These are phyloP conservation scores for Orchesella flavescens DNA, from an alignment of 2,888 invertebrate species.

Conservation along the genomic window DNA sequence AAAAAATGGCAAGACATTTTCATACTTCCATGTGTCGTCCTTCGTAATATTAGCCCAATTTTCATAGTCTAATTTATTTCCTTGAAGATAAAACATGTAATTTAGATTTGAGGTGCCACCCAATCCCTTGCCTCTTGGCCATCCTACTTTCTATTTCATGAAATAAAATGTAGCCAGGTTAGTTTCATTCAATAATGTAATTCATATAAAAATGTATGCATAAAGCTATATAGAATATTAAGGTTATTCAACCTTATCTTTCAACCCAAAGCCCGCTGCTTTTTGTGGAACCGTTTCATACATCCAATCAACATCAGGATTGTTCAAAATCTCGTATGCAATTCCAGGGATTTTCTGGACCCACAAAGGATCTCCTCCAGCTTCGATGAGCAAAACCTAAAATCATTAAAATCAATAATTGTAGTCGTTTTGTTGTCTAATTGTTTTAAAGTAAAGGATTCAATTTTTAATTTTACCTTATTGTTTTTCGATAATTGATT, in stretches of 20 bases:
- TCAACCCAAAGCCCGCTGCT: not conserved
- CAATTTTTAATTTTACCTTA: no score
- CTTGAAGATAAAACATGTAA: constrained; percentile 74
- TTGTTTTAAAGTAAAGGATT: no score
- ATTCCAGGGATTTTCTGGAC: constrained; percentile 59
- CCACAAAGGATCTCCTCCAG: constrained; percentile 55
- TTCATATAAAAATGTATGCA: no score
- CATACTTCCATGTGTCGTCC: constrained; percentile 62
- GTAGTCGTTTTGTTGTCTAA: no score
- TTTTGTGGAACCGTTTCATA: constrained; percentile 65
- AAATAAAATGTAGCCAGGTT: no score
- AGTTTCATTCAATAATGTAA: no score
- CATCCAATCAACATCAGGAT: constrained; percentile 57
- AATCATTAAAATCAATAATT: no score
- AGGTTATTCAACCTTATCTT: not conserved
- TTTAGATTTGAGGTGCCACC: constrained; percentile 50
- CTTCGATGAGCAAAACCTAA: constrained; percentile 17
- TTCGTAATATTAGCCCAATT: constrained; percentile 62
- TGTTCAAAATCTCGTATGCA: constrained; percentile 36
- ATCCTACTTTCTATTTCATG: constrained; percentile 24
- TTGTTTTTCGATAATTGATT: constrained; percentile 63
- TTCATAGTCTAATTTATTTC: constrained; percentile 79
- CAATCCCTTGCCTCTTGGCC: constrained; percentile 51
- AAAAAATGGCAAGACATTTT: constrained; percentile 62
- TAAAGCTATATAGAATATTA: no score